Conservation (phyloP, 2,888 invertebrate species). For the Syritta pipiens region DNA sequence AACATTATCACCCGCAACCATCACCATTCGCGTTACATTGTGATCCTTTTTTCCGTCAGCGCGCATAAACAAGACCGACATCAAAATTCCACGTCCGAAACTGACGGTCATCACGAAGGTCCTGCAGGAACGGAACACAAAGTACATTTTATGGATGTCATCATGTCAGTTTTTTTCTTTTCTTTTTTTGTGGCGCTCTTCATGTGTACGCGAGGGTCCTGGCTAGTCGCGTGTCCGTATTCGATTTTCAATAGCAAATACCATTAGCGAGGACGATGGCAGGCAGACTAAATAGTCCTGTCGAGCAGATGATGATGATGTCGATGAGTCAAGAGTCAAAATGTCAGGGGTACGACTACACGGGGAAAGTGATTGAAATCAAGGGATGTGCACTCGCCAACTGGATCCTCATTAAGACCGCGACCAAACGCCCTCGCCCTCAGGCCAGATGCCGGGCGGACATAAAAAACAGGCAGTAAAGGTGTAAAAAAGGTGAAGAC, state of each 20-base stretch:
- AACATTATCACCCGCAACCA: constrained; percentile 68
- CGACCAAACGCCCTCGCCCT: constrained; percentile 22
- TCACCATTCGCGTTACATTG: constrained; percentile 45
- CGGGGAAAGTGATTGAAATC: constrained; percentile 53
- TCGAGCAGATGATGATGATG: constrained; percentile 55
- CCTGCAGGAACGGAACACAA: constrained; percentile 60
- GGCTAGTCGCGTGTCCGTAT: constrained; percentile 49
- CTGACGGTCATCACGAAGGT: constrained; percentile 63
- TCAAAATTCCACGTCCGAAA: constrained; percentile 59
- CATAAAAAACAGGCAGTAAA: constrained; percentile 41
- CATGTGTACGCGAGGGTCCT: constrained; percentile 16
- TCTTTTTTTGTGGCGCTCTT: not conserved
- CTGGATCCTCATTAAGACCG: constrained; percentile 49
- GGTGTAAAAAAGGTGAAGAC: constrained; percentile 68
- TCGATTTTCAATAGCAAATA: constrained; percentile 68
- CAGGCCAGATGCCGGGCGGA: constrained; percentile 50
- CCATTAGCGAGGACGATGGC: constrained; percentile 42
- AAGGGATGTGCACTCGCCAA: constrained; percentile 45
- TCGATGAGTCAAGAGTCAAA: constrained; percentile 55
- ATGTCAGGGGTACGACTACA: constrained; percentile 35
- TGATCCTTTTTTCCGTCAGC: constrained; percentile 40
- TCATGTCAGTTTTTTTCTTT: constrained; percentile 58
- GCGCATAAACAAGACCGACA: constrained; percentile 20
- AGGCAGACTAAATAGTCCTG: not conserved
- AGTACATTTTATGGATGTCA: constrained; percentile 69